Evolutionary conservation across 2,888 invertebrate species (phyloP), one percentile per base, ranked within the genome.

Genomic region (Stratiomys singularior): DNA sequence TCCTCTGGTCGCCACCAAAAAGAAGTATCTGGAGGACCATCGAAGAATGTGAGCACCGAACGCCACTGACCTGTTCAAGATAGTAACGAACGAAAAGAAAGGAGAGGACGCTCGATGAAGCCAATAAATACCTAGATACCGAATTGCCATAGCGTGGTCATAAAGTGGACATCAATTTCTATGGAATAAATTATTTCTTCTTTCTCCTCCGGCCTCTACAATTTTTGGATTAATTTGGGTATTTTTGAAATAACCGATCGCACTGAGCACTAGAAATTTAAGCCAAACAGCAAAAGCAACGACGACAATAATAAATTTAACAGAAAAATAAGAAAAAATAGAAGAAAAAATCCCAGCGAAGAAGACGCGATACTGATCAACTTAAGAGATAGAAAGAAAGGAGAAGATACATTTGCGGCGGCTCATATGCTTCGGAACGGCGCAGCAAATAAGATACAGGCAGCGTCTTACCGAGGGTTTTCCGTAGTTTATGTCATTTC

Each of bases 101-200:
- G 64, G 64, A 23, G n/a, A 64, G 11, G 1, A 37, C 9, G 11
- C 9, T 37, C 23, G 67, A 27, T 46, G 44, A 46, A 21, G 67
- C 23, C 46, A 21, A 44, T 44, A 44, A 44, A 67, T 67, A 44
- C 46, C 46, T 21, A 25, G 4, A 66, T 25, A 69, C 7, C 25
- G 47, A 69, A 46, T 69, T 23, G 25, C 25, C 30, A 44, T 47
- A 69, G 46, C 69, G 64, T 23, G 64, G 44, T 76, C 76, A 37
- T 76, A 76, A 76, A 64, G 64, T 64, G 52, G 76, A 66, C 76
- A 76, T 66, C 58, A 60, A 64, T 76, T 66, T 76, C 60, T 76
- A 27, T 46, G 63, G 76, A 76, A 76, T 76, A 76, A 63, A 76
- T 76, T 76, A 76, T 27, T 60, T 60, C 58, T 37, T 76, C 30